Conservation (phyloP, 2,797 vertebrate genomes). For the Enteromius argenteus region DNA sequence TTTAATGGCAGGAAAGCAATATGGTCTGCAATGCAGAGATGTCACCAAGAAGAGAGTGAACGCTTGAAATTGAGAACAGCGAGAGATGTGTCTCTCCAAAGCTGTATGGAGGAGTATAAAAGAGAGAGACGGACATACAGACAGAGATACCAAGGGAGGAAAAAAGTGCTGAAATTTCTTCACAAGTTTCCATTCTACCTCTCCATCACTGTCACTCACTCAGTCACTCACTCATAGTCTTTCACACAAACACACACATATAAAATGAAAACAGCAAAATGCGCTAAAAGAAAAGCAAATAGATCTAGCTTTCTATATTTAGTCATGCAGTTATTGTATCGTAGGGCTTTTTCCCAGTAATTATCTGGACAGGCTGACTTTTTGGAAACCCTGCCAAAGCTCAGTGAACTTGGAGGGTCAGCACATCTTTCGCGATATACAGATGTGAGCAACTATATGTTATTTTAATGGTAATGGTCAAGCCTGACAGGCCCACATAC, state of each 20-base stretch:
- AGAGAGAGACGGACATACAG: neutral
- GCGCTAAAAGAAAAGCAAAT: slow-evolving; percentile 5
- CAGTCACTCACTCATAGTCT: neutral
- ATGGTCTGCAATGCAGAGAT: slow-evolving; percentile 19
- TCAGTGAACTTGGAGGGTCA: slow-evolving; percentile 25
- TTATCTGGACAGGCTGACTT: slow-evolving; percentile 15
- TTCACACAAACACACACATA: neutral
- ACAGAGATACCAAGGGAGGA: neutral
- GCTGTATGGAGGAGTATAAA: neutral
- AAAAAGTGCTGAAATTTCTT: neutral
- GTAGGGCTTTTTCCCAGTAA: neutral
- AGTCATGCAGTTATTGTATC: slow-evolving; percentile 3
- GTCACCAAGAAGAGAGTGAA: neutral
- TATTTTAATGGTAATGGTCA: slow-evolving; percentile 51
- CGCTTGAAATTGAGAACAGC: neutral
- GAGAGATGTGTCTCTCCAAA: slow-evolving; percentile 2
- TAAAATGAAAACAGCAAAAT: neutral
- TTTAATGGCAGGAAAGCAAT: slow-evolving; percentile 20
- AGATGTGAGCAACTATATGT: slow-evolving; percentile 58
- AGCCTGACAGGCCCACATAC: slow-evolving; percentile 46
- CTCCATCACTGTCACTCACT: slow-evolving; percentile 34
- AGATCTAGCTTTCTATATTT: neutral
- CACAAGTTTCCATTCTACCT: slow-evolving; percentile 19
- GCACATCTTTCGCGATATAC: slow-evolving; percentile 57
- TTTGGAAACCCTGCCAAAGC: neutral